Base-by-base conservation (phyloP, 2,113 vertebrate genomes). In the Pomatostomus ruficeps region DNA sequence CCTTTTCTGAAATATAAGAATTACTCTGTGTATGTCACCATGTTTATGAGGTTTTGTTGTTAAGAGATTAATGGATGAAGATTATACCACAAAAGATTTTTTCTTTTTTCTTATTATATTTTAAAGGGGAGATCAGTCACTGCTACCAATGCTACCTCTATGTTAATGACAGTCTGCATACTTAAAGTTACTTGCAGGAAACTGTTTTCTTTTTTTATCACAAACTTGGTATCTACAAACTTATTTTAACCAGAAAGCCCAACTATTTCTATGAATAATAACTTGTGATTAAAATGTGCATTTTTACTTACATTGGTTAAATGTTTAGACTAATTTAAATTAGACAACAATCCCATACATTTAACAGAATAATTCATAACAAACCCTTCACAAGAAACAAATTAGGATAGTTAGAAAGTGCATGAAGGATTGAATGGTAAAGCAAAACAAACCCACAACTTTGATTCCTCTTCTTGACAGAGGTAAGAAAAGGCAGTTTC, bases 1-100 rank as follows among this genome's bases (percentile, higher is more conserved):
- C 89, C 76, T 97, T 96, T 97, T 92, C 88, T 95, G 83, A 91
- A 95, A 93, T 85, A 83, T 52, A 85, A 89, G 14, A 68, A 95
- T 94, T 95, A 81, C n/a, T 93, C 35, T 89, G 31, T 83, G 45
- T 89, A 73, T 93, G 62, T 89, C 88, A 92, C 55, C 29, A 20
- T 88, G 86, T 66, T 95, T 93, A 95, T 92, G 77, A 89, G 22
- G 57, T 62, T 88, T 95, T 89, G 52, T 63, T 92, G 54, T 11
- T 58, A 76, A 76, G 24, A 92, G 71, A 97, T 94, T 75, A 93
- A 97, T 91, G 52, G 48, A 29, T 66, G n/a, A 83, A 92, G 25
- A 89, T 70, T 70, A 80, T 35, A 79, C 33, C 24, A 55, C 57
- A 84, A 79, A 89, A 74, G 18, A 72, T 73, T 68, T 95, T 40